Percentiles rank a stretch among this genome's conserved stretches.
Conservation (phyloP, 2,113 vertebrate species). For the Spea bombifrons region DNA sequence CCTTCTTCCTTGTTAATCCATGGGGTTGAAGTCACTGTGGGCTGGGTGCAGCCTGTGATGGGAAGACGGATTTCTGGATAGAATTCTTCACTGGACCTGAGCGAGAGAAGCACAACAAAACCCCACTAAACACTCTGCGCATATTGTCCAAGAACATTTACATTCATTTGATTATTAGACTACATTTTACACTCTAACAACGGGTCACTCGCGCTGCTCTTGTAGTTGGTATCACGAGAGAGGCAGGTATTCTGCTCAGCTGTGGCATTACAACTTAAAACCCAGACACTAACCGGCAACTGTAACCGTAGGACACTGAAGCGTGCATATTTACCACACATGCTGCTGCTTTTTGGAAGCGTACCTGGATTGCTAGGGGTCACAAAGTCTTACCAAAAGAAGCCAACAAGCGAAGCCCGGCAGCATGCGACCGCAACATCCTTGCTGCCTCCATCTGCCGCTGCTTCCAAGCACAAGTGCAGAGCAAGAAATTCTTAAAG, state of each 20-base stretch:
- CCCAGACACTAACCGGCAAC: neutral
- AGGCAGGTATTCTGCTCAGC: neutral
- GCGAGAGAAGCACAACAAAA: neutral
- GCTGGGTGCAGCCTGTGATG: constrained; percentile 1
- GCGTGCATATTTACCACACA: too few relatives aligned
- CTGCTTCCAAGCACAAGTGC: too few relatives aligned
- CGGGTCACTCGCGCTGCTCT: neutral
- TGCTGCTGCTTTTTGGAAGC: too few relatives aligned
- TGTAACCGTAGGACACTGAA: too few relatives aligned
- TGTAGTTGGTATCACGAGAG: neutral
- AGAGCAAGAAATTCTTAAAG: too few relatives aligned
- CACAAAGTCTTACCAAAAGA: too few relatives aligned
- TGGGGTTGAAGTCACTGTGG: constrained; percentile 27
- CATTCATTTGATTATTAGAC: neutral
- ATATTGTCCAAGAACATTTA: too few relatives aligned
- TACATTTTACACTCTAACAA: neutral
- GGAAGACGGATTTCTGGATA: constrained; percentile 8
- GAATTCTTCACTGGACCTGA: constrained; percentile 13
- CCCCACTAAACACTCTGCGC: too few relatives aligned
- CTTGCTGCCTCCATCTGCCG: too few relatives aligned
- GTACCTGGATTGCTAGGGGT: too few relatives aligned
- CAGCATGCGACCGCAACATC: too few relatives aligned
- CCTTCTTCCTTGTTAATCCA: constrained; percentile 25
- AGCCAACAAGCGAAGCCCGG: too few relatives aligned
- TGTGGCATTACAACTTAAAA: neutral